Evolutionary conservation across 2,888 invertebrate species (phyloP).

Genomic region (Tricholauxania praeusta): DNA sequence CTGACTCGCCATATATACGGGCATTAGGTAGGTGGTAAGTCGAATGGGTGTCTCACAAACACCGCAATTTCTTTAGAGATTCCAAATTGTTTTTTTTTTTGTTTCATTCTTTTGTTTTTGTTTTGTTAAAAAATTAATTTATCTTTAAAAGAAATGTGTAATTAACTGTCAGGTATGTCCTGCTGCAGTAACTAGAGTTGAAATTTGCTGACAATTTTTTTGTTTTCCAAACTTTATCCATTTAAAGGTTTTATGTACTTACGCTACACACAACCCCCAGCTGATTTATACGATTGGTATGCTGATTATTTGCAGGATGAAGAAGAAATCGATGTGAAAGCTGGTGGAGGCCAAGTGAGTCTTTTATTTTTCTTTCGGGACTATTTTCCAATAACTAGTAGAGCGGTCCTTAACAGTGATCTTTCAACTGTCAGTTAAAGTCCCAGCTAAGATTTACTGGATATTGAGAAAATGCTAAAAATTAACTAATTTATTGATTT

Average conservation of each 20-base stretch:
- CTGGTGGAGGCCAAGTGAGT: slow-evolving; percentile 90
- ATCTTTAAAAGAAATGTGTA: slow-evolving; percentile 11
- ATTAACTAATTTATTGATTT: neutral
- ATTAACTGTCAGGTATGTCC: slow-evolving; percentile 31
- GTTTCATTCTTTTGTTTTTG: neutral
- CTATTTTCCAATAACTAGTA: too few species aligned
- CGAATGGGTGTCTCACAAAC: slow-evolving; percentile 58
- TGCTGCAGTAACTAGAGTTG: slow-evolving; percentile 17
- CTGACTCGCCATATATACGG: slow-evolving; percentile 97
- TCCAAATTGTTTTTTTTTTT: neutral
- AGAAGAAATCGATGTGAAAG: slow-evolving; percentile 97
- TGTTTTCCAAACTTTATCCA: slow-evolving; percentile 13
- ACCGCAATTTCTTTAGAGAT: slow-evolving; percentile 18
- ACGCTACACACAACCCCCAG: slow-evolving; percentile 95
- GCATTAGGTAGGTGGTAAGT: slow-evolving; percentile 81
- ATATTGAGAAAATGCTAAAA: neutral
- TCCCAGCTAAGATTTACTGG: too few species aligned
- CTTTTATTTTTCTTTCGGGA: slow-evolving; percentile 9
- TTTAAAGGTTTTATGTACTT: slow-evolving; percentile 79
- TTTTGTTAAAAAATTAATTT: neutral
- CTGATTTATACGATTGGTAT: slow-evolving; percentile 97
- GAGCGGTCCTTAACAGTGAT: too few species aligned
- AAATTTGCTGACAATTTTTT: slow-evolving; percentile 13
- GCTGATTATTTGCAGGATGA: slow-evolving; percentile 95
- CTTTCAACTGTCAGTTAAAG: too few species aligned